phyloP scores from a whole-genome alignment of 2,113 vertebrate genomes.

The Columba janthina region DNA sequence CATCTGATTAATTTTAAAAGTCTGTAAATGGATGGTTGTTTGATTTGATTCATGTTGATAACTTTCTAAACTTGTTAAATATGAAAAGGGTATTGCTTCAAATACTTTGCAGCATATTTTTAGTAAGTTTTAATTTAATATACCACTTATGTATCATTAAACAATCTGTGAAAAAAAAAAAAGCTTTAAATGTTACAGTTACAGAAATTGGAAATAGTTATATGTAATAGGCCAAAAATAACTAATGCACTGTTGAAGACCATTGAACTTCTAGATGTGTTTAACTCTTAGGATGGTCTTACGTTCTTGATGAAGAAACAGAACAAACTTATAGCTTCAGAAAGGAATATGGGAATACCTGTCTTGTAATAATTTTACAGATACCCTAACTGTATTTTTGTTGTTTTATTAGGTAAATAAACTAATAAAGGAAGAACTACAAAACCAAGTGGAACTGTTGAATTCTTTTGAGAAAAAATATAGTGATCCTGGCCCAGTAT shows the following conservation, averaged over 20 bases:
- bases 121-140: neutral
- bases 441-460: conserved; percentile 90
- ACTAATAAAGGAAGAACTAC: conserved; percentile 92
- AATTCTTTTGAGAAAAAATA: conserved; percentile 97
- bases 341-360: neutral
- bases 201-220: neutral
- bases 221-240: neutral
- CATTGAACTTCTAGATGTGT: neutral
- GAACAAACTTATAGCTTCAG: neutral
- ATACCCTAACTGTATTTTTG: neutral
- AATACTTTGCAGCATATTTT: neutral
- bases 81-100: neutral
- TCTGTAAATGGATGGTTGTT: accelerated
- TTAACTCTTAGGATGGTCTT: neutral
- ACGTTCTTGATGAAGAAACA: neutral
- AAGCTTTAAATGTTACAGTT: neutral
- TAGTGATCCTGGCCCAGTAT: conserved; percentile 95
- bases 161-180: neutral
- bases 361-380: neutral
- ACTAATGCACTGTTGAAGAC: neutral
- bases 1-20: neutral
- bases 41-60: neutral
- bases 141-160: neutral
- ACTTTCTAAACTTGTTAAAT: neutral
- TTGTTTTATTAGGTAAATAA: conserved; percentile 79